Conservation (phyloP, 2,113 vertebrate genomes). For the Xyliphius kryptos region DNA sequence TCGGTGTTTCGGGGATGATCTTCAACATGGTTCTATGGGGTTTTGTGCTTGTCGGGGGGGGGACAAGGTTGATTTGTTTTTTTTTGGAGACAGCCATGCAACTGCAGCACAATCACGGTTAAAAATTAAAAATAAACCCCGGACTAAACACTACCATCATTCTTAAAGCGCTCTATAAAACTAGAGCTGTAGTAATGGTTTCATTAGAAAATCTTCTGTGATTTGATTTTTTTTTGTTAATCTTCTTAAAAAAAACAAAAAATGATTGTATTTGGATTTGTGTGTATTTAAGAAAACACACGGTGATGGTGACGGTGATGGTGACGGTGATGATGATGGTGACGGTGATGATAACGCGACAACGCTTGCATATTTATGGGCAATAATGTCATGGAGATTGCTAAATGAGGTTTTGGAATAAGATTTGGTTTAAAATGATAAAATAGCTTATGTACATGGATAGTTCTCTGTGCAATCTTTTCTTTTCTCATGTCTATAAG, state of each 20-base stretch:
- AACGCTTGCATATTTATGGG: conserved; percentile 93
- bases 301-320: no score
- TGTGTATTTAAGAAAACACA: conserved; percentile 65
- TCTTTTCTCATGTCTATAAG: no score
- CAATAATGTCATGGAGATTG: conserved; percentile 70
- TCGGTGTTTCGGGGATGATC: no score
- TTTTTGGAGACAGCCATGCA: conserved; percentile 59
- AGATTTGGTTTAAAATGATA: conserved; percentile 80
- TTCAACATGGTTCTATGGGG: no score
- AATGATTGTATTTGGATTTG: conserved; percentile 49
- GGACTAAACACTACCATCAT: conserved; percentile 45
- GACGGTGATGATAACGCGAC: no score
- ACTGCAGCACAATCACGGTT: conserved; percentile 42
- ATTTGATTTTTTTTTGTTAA: conserved; percentile 36
- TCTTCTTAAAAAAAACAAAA: conserved; percentile 56
- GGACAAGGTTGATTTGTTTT: conserved; percentile 36
- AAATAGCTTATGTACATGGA: conserved; percentile 92
- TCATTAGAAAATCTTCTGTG: conserved; percentile 59
- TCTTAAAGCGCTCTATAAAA: conserved; percentile 90
- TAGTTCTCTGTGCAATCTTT: conserved; percentile 87
- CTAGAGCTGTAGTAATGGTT: conserved; percentile 78
- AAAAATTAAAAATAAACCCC: conserved; percentile 41
- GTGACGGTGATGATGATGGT: no score
- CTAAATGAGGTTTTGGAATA: conserved; percentile 74
- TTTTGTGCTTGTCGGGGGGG: not conserved